phyloP scores from a whole-genome alignment of 1,140 invertebrate species.

The Grapholita molesta region DNA sequence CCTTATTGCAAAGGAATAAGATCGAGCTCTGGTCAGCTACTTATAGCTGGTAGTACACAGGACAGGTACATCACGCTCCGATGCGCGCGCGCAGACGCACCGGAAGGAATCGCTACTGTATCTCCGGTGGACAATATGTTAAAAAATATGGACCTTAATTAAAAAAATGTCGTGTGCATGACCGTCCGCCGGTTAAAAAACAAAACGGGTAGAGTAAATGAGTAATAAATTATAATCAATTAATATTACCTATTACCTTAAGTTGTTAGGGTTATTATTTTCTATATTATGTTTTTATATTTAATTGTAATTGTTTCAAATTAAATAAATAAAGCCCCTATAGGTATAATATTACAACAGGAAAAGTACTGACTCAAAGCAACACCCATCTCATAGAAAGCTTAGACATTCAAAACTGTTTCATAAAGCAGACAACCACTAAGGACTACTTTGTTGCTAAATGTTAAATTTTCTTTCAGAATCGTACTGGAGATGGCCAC shows the following conservation, averaged over 20 bases:
- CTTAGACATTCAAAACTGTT: no score
- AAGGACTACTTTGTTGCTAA: conserved; percentile 30
- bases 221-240: neutral
- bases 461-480: conserved; percentile 75
- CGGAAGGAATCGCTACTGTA: conserved; percentile 57
- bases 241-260: neutral
- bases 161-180: conserved; percentile 33
- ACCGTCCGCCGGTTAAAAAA: neutral
- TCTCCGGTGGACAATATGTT: conserved; percentile 47
- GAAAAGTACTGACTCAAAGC: no score
- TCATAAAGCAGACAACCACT: no score
- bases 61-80: conserved; percentile 42
- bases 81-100: conserved; percentile 51
- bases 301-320: no score
- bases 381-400: no score
- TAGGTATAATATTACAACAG: no score
- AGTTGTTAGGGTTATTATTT: no score
- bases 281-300: no score
- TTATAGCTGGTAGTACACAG: no score
- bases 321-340: no score
- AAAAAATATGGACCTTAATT: conserved; percentile 34
- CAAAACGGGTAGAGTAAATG: neutral
- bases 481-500: conserved; percentile 80
- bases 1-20: no score
- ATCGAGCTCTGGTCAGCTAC: no score